Conservation (phyloP, 2,113 vertebrate genomes). For the Percina caprodes region DNA sequence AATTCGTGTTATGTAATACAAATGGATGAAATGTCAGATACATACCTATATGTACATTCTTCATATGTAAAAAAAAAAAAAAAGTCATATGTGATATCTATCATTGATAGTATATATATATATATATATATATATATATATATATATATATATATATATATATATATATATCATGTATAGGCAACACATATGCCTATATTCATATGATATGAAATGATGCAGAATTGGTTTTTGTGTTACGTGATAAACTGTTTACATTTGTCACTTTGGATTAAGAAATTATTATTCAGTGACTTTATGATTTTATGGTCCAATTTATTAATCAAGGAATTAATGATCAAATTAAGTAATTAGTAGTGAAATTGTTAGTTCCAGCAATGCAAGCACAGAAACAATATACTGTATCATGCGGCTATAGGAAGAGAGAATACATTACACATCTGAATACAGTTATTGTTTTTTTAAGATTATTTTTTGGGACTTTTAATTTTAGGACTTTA, state of each 20-base stretch:
- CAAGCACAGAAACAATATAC: neutral
- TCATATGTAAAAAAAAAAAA: neutral
- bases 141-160: too few relatives aligned
- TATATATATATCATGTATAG: too few relatives aligned
- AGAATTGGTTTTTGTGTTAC: neutral
- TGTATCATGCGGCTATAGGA: neutral
- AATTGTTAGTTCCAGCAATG: neutral
- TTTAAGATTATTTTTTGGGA: too few relatives aligned
- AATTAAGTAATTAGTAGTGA: neutral
- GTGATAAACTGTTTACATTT: neutral
- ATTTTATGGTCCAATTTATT: constrained; percentile 3
- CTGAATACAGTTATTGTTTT: neutral
- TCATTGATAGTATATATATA: too few relatives aligned
- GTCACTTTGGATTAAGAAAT: neutral
- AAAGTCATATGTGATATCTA: neutral
- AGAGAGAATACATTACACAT: neutral
- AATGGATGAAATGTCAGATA: neutral
- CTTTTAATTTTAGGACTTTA: too few relatives aligned
- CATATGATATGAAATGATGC: neutral
- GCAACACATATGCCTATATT: neutral
- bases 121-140: too few relatives aligned
- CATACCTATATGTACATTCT: neutral
- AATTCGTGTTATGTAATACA: neutral
- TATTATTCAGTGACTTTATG: neutral
- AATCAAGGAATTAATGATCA: neutral